A percentile compares a stretch with the other conserved stretches of the same genome.
Conservation (phyloP, 2,888 invertebrate species). For the Rhingia rostrata region DNA sequence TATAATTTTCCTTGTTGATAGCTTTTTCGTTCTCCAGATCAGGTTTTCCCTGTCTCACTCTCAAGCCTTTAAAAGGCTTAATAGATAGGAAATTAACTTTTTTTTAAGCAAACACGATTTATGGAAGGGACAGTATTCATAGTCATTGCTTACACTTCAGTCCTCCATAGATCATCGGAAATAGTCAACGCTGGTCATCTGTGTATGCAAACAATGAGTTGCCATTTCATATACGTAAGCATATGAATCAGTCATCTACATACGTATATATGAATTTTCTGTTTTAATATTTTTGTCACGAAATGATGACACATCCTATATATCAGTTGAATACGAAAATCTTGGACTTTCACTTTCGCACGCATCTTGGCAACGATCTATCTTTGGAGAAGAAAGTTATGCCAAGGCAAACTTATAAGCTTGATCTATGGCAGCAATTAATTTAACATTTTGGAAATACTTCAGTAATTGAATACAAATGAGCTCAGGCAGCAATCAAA, state of each 20-base stretch:
- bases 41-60: too few species aligned
- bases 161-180: neutral
- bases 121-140: too few species aligned
- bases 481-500: neutral
- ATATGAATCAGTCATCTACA: conserved; percentile 18
- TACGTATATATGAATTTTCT: neutral
- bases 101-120: too few species aligned
- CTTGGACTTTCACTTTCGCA: conserved; percentile 59
- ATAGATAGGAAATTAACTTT: too few species aligned
- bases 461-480: conserved; percentile 27
- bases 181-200: neutral
- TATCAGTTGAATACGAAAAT: conserved; percentile 3
- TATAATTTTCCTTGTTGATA: too few species aligned
- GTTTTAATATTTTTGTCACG: conserved; percentile 17
- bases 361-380: conserved; percentile 52
- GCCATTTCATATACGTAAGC: neutral
- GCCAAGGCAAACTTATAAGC: conserved; percentile 1
- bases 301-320: conserved; percentile 14
- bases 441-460: conserved; percentile 26
- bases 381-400: conserved; percentile 43
- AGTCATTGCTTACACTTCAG: neutral
- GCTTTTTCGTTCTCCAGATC: too few species aligned
- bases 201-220: neutral
- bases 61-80: too few species aligned
- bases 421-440: conserved; percentile 5